Evolutionary conservation across 1,140 invertebrate species (phyloP).

Genomic region (Cydia fagiglandana): DNA sequence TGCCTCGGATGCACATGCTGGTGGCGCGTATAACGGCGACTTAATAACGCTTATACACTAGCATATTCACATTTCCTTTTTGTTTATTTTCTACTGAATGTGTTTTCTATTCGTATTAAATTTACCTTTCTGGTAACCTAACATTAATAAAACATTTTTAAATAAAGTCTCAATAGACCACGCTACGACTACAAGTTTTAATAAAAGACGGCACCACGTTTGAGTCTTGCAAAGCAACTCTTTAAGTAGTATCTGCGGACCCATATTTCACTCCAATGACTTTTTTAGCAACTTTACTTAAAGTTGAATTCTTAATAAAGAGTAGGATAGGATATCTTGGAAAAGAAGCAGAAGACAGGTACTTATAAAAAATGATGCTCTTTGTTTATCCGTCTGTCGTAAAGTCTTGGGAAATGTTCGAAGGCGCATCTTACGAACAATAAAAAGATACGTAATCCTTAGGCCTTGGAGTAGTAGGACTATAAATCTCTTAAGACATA

Average conservation of each 20-base stretch:
- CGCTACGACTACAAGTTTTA: background rate
- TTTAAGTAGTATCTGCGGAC: slow-evolving; percentile 7
- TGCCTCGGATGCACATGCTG: too few species aligned
- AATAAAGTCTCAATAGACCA: background rate
- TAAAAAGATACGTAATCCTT: background rate
- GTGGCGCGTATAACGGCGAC: too few species aligned
- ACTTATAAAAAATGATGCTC: background rate
- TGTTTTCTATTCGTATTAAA: too few species aligned
- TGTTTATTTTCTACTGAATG: too few species aligned
- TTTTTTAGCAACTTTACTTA: background rate
- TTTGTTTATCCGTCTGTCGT: background rate
- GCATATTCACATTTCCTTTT: too few species aligned
- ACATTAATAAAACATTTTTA: background rate
- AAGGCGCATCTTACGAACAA: background rate
- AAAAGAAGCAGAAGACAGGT: background rate
- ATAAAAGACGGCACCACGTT: slow-evolving; percentile 7
- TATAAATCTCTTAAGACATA: background rate
- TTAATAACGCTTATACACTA: too few species aligned
- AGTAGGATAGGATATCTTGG: too few species aligned
- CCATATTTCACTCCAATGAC: slow-evolving; percentile 8
- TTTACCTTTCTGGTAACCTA: background rate
- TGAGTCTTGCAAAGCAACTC: background rate
- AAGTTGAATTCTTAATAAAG: background rate
- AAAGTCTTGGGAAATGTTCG: background rate
- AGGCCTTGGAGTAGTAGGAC: background rate